A percentile compares a stretch with the other conserved stretches of the same genome.
Evolutionary conservation across 2,113 vertebrate genomes (phyloP).

Genomic region (Meles meles): DNA sequence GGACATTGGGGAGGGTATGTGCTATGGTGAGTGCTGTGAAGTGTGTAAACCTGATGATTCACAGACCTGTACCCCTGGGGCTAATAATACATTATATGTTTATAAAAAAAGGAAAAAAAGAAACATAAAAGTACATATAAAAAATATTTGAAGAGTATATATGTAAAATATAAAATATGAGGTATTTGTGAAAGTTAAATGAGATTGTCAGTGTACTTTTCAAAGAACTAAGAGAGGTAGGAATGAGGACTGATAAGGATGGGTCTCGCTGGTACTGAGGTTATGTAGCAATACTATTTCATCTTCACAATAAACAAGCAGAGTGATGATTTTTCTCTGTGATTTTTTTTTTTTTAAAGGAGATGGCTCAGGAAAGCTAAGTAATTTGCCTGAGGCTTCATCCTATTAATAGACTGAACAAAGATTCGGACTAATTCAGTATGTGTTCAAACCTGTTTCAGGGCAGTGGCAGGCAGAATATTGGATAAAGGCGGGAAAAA

Average conservation of each 20-base stretch:
- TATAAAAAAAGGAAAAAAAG: not conserved
- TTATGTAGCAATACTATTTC: not conserved
- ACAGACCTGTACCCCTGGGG: too few species aligned
- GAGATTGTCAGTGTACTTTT: not conserved
- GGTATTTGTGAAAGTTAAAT: not conserved
- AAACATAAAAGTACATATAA: not conserved
- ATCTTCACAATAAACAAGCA: not conserved
- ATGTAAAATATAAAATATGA: not conserved
- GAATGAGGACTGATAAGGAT: not conserved
- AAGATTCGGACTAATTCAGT: not conserved
- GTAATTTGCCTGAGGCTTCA: not conserved
- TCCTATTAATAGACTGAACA: not conserved
- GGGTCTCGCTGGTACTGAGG: not conserved
- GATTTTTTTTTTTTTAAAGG: not conserved
- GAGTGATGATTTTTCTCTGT: not conserved
- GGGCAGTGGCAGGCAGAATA: not conserved
- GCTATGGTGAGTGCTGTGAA: too few species aligned
- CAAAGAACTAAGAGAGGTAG: not conserved
- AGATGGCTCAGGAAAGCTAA: not conserved
- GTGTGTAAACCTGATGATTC: too few species aligned
- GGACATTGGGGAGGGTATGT: too few species aligned
- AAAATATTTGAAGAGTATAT: not conserved
- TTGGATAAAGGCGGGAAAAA: not conserved
- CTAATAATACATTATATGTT: too few species aligned
- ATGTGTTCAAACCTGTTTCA: not conserved